These are phyloP conservation scores for Sphaerophoria rueppellii DNA, from an alignment of 2,888 invertebrate genomes.

Conservation along the genomic window DNA sequence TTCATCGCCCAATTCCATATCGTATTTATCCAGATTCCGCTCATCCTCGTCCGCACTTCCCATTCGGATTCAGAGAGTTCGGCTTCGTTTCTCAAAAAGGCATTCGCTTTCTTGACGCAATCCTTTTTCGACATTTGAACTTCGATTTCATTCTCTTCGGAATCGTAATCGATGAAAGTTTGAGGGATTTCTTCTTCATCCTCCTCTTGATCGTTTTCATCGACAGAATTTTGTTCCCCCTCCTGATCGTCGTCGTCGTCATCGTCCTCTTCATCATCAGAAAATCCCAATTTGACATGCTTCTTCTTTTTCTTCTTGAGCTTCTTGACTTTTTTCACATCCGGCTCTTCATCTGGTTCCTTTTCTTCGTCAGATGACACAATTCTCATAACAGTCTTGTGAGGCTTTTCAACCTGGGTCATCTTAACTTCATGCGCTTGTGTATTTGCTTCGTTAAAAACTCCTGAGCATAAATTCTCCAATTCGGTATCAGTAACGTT, in stretches of 20 bases:
- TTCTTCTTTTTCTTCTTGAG: constrained; percentile 78
- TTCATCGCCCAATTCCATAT: constrained; percentile 92
- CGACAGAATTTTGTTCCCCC: constrained; percentile 3
- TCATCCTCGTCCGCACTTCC: constrained; percentile 95
- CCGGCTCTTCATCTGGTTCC: constrained; percentile 33
- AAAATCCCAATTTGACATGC: constrained; percentile 80
- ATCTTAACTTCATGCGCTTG: not conserved
- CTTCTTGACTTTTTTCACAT: constrained; percentile 78
- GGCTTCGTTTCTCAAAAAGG: constrained; percentile 95
- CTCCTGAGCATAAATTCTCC: constrained; percentile 85
- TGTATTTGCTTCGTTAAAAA: constrained; percentile 79
- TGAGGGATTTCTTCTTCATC: constrained; percentile 81
- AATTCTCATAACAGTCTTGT: constrained; percentile 78
- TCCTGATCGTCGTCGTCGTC: constrained; percentile 74
- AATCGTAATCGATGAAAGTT: constrained; percentile 88
- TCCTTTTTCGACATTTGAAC: constrained; percentile 80
- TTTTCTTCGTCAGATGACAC: constrained; percentile 83
- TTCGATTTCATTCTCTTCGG: constrained; percentile 91
- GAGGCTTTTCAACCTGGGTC: not conserved
- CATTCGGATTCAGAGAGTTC: constrained; percentile 95
- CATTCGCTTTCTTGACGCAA: constrained; percentile 83
- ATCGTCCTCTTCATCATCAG: constrained; percentile 78
- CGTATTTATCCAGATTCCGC: constrained; percentile 89
- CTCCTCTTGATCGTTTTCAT: constrained; percentile 77
- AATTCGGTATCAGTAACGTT: constrained; percentile 83